These are phyloP conservation scores for Cataglyphis livida DNA, from an alignment of 2,888 invertebrate species.

Conservation along the genomic window DNA sequence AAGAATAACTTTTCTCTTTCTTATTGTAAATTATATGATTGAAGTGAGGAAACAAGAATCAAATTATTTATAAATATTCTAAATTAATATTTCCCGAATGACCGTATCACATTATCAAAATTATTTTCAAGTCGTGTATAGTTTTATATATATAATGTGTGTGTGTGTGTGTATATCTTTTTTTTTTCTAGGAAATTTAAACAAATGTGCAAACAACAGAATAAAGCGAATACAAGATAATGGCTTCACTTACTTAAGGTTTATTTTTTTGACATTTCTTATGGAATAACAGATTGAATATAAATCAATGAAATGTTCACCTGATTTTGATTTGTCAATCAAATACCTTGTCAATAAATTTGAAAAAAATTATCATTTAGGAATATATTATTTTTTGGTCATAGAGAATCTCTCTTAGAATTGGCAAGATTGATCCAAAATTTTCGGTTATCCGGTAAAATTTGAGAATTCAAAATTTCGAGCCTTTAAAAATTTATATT, in stretches of 20 bases:
- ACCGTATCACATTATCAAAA: background rate
- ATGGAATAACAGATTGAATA: slow-evolving; percentile 34
- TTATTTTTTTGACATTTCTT: slow-evolving; percentile 41
- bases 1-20: background rate
- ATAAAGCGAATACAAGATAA: slow-evolving; percentile 26
- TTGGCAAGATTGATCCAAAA: slow-evolving; percentile 7
- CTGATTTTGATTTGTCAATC: slow-evolving; percentile 14
- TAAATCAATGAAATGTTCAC: slow-evolving; percentile 27
- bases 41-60: background rate
- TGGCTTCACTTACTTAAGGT: slow-evolving; percentile 13
- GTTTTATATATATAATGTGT: background rate
- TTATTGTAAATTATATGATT: background rate
- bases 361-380: background rate
- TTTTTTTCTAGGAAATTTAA: background rate
- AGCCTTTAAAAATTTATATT: slow-evolving; percentile 3
- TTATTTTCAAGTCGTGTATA: slow-evolving; percentile 7
- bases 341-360: background rate
- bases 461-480: background rate
- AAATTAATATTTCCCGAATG: background rate
- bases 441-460: background rate
- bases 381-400: slow-evolving; percentile 22
- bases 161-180: background rate
- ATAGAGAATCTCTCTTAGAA: background rate
- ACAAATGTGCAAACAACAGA: background rate
- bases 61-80: background rate